Evolutionary conservation across 2,888 invertebrate species (phyloP), one percentile per base, ranked within the genome.

Genomic region (Nysson spinosus): DNA sequence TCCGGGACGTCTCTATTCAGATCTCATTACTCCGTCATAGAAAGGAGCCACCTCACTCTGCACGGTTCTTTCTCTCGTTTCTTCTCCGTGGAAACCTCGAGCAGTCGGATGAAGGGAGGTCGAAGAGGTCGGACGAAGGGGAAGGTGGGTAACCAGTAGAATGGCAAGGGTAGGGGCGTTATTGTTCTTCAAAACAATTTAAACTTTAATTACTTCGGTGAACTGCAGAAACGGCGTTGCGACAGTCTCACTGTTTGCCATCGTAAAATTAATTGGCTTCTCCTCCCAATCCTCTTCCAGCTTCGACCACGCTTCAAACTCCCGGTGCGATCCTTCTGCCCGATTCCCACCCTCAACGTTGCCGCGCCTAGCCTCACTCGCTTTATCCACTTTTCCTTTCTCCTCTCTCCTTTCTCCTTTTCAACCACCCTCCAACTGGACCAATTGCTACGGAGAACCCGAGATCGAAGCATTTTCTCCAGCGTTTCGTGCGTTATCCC

Each of bases 131-230:
- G n/a, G n/a, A 60, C 46, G 61, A 46, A 22, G 17, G n/a, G 55
- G 32, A 37, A 14, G 55, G 14, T 26, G 46, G 39, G 71, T 54
- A 54, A 54, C 50, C 46, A 62, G 39, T 28, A 54, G 64, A 43
- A 52, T 52, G 62, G 22, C 30, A 30, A 12, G 40, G 43, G n/a
- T 28, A 35, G 54, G 67, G 54, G 65, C 58, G 74, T 79, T 78
- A 81, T 80, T 81, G 79, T 80, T 79, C 81, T 79, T 79, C 79
- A 80, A 79, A 79, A 79, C 79, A 79, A 79, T 79, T 79, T 79
- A 78, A 79, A 79, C 78, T 79, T 79, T 79, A 79, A 79, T 79
- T 79, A 79, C 79, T 80, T 79, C 80, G 77, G 79, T 79, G 79
- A 79, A 79, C 79, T 79, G 77, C 79, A 79, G 79, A 80, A 79